These are phyloP conservation scores for Jordanella pulchra DNA, from an alignment of 2,797 vertebrate genomes.

Conservation along the genomic window DNA sequence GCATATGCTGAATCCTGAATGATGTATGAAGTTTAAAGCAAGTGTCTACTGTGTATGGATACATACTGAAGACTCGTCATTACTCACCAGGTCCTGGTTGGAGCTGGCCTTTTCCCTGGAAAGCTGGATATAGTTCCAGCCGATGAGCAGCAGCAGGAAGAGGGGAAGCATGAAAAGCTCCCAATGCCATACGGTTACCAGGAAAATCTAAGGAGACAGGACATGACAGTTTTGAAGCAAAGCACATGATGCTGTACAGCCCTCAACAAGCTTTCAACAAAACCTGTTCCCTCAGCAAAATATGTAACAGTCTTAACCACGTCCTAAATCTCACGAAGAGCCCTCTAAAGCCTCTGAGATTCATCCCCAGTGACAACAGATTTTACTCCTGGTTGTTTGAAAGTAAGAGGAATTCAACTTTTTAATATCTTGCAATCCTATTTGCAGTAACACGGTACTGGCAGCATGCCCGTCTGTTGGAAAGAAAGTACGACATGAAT, in stretches of 20 bases:
- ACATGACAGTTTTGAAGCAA: conserved; percentile 57
- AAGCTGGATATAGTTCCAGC: conserved; percentile 89
- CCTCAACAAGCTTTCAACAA: conserved; percentile 45
- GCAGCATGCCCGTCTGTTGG: conserved; percentile 63
- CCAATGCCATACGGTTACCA: conserved; percentile 91
- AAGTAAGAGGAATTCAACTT: conserved; percentile 69
- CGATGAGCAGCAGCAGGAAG: conserved; percentile 88
- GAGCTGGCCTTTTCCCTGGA: conserved; percentile 77
- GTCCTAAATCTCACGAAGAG: conserved; percentile 57
- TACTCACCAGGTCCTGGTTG: conserved; percentile 90
- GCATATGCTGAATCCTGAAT: conserved; percentile 1
- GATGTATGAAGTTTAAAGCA: not conserved
- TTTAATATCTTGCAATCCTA: conserved; percentile 75
- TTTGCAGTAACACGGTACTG: conserved; percentile 66
- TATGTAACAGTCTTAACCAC: conserved; percentile 62
- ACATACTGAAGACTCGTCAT: conserved; percentile 19
- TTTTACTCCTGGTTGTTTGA: conserved; percentile 60
- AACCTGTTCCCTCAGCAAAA: conserved; percentile 59
- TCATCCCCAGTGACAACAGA: conserved; percentile 58
- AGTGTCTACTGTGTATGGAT: conserved; percentile 10
- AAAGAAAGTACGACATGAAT: conserved; percentile 69
- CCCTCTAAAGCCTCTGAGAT: conserved; percentile 57
- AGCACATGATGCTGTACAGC: conserved; percentile 47
- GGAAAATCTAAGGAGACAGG: conserved; percentile 86
- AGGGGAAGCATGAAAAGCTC: conserved; percentile 97